Evolutionary conservation across 23 tunicate genomes (phyloP), one percentile per base, ranked within the genome.

Genomic region (Ascidia mentula): DNA sequence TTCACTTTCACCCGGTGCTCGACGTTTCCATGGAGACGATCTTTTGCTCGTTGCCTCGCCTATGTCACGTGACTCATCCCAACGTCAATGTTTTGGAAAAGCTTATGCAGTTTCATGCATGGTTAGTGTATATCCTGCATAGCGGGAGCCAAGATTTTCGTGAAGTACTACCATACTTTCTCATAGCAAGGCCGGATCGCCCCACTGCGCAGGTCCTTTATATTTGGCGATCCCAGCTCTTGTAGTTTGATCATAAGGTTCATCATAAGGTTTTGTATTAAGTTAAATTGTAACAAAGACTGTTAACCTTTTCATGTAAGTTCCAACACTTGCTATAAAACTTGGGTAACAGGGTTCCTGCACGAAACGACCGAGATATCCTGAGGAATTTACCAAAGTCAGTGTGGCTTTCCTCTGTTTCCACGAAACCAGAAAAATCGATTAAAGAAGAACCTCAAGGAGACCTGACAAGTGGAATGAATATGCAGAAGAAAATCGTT

Each of bases 11-110:
- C 77, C 98, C 94, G 18, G 17, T 88, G 35, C 31, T 31, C 6
- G 92, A 88, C 31, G 46, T 83, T 28, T 84, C 98, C 4, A 34
- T 88, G 8, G 98, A 88, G 40, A 80, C 89, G 18, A 72, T 93
- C 17, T 88, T 89, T 69, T 22, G 40, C 35, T 33, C 61, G 32
- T 28, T 93, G 0, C 98, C 98, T 0, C 46, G 89, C 24, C 80
- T 93, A 17, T 88, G 89, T 37, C 37, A 12, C 0, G 39, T 93
- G 40, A 79, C 75, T 3, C 20, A 0, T 31, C 87, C 87, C 6
- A 69, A 77, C 37, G 45, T 5, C 20, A 45, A 37, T 4, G 28
- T 22, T 17, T 15, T 77, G 0, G 69, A 77, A 38, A 46, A 45
- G 20, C 26, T 45, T 24, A 37, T 32, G 45, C n/a, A n/a, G n/a